phyloP scores from a whole-genome alignment of 1,140 invertebrate genomes.

The Zaprionus lachaisei region DNA sequence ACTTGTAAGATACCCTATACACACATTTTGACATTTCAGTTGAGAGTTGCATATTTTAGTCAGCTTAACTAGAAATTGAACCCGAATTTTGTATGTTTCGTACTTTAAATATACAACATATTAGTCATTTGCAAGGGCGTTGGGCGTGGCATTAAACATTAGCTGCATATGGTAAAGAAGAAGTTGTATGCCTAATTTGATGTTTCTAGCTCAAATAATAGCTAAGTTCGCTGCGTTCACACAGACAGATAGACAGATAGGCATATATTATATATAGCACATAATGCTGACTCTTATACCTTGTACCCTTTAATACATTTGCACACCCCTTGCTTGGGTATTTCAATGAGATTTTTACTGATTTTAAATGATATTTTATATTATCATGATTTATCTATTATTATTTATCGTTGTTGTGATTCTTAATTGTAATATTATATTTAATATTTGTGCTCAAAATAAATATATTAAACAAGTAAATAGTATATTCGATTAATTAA shows the following conservation, averaged over 20 bases:
- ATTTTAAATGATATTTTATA: no score
- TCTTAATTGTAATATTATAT: background rate
- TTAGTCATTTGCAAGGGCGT: no score
- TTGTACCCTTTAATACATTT: no score
- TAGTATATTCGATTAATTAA: no score
- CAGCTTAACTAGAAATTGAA: no score
- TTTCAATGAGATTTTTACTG: background rate
- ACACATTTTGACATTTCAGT: no score
- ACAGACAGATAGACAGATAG: background rate
- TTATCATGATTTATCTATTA: background rate
- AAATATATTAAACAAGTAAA: no score
- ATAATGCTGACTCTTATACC: no score
- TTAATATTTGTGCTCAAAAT: no score
- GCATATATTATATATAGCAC: background rate
- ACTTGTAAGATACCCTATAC: background rate
- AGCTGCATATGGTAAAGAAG: background rate
- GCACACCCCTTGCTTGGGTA: background rate
- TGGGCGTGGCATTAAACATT: background rate
- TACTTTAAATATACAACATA: no score
- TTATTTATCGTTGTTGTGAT: background rate
- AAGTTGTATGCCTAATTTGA: background rate
- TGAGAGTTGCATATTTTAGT: no score
- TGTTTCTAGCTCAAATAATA: background rate
- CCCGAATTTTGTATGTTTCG: no score
- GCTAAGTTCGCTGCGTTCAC: background rate